Evolutionary conservation across 2,888 invertebrate genomes (phyloP), one percentile per base, ranked within the genome.

Genomic region (Acheta domesticus): DNA sequence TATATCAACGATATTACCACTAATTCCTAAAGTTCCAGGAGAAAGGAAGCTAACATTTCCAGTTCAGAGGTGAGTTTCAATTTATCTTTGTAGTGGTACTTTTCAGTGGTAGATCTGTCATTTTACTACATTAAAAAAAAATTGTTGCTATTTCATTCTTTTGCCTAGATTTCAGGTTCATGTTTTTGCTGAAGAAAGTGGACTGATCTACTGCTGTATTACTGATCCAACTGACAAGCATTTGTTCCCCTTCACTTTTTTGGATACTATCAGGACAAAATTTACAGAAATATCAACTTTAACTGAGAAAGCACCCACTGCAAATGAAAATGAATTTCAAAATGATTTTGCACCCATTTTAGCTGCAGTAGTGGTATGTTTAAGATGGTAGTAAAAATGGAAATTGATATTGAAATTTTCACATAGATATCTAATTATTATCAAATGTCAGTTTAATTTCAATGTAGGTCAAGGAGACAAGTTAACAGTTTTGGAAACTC

Each of bases 311-410:
- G 78, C 80, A 36, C 21, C 49, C 20, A 62, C 75, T 19, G 81
- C 81, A 16, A 73, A 50, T 21, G 80, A 80, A 75, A 75, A 80
- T 77, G 80, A 81, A 76, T 81, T 81, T 73, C 80, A 81, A 20
- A 74, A 80, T 14, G 81, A 81, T 74, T 81, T 81, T 78, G 75
- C 78, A 14, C 81, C 81, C 16, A 80, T 81, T 11, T 74, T 81
- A 11, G 75, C 80, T 8, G 23, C 79, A 21, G 50, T 80, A 21
- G 76, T 81, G 75, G 81, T 81, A 76, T 80, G 80, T 81, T 20
- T 12, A 49, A 21, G 5, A 36, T 36, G 11, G 36, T 8, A 36
- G 8, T 36, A 36, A 36, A 8, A 8, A 36, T 5, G 5, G 36
- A 36, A 36, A 36, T 36, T 5, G 4, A 36, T 36, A 36, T 36